Evolutionary conservation across 2,113 vertebrate genomes (phyloP), one percentile per base, ranked within the genome.

Genomic region (Oncorhynchus mykiss): DNA sequence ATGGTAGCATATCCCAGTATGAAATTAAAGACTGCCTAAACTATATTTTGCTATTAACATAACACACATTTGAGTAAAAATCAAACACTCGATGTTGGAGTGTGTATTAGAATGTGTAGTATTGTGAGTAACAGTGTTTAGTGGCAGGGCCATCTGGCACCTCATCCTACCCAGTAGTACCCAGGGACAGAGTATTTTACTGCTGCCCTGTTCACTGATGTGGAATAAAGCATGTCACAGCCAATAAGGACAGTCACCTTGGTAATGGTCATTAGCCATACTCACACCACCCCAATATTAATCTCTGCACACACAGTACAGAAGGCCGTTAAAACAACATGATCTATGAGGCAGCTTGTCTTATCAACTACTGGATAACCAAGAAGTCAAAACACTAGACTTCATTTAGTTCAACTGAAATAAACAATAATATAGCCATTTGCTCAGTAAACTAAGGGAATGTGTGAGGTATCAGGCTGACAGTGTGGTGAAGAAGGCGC

Each of bases 101-200:
- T 39, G 22, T 9, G 22, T 25, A 27, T 70, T 24, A 70, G 67
- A 80, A 64, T 51, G 39, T 70, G 73, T 72, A 25, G 62, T 62
- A 16, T 54, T 74, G 39, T 82, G 80, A 84, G 73, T 85, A 84
- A 88, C 80, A 77, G 83, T 79, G 77, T 87, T 83, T 73, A 77
- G 80, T 67, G 70, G 29, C 80, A 60, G 2, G 48, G 76, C 87
- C 86, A 87, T 89, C 90, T 89, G 89, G 74, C 78, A 81, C 81
- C 83, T 86, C 73, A 78, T 80, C 83, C 71, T 81, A 9, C 34
- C 49, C 49, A 51, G 12, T 51, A 51, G 49, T 3, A 85, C 54
- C 68, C 75, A 66, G 59, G 75, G 78, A 80, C 82, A 16, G 51
- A 34, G 73, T 69, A 78, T 75, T 68, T 68, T 20, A 68, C 65